Conservation (phyloP, 2,113 vertebrate genomes). For the Anolis carolinensis region DNA sequence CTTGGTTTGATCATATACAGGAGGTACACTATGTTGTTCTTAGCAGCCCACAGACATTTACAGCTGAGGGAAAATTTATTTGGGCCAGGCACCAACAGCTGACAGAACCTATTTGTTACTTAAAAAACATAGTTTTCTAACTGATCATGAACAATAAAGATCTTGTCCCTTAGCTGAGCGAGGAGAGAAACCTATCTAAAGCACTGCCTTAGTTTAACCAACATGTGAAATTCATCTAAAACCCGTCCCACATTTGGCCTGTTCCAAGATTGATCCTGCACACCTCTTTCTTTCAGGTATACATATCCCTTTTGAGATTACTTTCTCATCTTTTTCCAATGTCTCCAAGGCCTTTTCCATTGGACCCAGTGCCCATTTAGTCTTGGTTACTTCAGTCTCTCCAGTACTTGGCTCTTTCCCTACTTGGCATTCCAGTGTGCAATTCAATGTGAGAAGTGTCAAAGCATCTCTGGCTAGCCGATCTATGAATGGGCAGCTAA, state of each 20-base stretch:
- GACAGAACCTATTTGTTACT: background rate
- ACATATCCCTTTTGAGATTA: too few species aligned
- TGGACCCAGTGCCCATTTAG: background rate
- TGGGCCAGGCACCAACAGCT: background rate
- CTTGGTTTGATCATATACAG: background rate
- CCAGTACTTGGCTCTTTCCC: background rate
- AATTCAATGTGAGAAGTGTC: background rate
- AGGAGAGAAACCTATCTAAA: background rate
- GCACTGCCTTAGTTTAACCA: slow-evolving; percentile 3
- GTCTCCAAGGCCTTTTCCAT: background rate
- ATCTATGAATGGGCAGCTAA: background rate
- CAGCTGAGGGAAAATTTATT: background rate
- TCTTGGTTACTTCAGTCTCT: background rate
- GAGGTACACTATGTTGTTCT: background rate
- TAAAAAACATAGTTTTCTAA: background rate
- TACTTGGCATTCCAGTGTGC: background rate
- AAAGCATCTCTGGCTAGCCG: background rate
- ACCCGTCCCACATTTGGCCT: background rate
- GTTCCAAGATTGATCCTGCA: background rate
- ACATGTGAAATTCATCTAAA: background rate
- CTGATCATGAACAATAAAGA: background rate
- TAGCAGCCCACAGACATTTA: background rate
- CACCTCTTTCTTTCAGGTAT: background rate
- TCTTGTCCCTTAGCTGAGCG: background rate
- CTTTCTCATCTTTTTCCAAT: background rate